Conservation (phyloP, 2,888 invertebrate species). For the Drosophila setosimentum region DNA sequence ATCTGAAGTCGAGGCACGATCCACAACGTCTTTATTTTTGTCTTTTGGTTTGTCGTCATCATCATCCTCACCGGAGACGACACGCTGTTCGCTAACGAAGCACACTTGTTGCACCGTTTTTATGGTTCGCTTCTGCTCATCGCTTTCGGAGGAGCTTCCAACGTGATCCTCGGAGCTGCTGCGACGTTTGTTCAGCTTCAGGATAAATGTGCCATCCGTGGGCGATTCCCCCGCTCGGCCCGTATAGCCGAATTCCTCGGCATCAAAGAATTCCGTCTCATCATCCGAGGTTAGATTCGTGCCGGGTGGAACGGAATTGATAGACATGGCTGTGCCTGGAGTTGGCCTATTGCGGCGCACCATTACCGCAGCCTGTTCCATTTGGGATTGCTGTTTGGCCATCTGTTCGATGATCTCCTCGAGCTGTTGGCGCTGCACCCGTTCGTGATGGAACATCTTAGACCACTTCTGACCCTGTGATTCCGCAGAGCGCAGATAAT, state of each 20-base stretch:
- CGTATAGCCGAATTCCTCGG: constrained; percentile 86
- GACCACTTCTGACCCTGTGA: constrained; percentile 97
- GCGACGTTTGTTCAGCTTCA: constrained; percentile 86
- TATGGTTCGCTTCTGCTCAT: constrained; percentile 81
- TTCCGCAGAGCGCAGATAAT: constrained; percentile 95
- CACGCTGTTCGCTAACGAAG: constrained; percentile 70
- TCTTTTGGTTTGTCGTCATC: constrained; percentile 20
- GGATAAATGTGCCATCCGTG: constrained; percentile 86
- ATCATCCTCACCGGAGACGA: constrained; percentile 83
- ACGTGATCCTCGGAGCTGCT: constrained; percentile 75
- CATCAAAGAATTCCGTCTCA: constrained; percentile 91
- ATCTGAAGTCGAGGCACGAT: neutral
- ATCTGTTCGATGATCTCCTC: constrained; percentile 99
- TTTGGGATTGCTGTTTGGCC: constrained; percentile 97
- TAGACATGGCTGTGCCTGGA: constrained; percentile 37
- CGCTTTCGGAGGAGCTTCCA: constrained; percentile 86
- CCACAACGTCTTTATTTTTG: constrained; percentile 9
- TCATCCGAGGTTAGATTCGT: constrained; percentile 87
- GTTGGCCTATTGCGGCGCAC: constrained; percentile 75
- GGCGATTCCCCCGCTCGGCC: constrained; percentile 58
- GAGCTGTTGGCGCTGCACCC: constrained; percentile 95
- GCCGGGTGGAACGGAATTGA: constrained; percentile 47
- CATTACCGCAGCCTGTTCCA: constrained; percentile 93
- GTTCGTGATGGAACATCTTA: constrained; percentile 96
- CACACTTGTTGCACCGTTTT: constrained; percentile 74